Evolutionary conservation across 2,113 vertebrate species (phyloP).

Genomic region (Xenus cinereus): DNA sequence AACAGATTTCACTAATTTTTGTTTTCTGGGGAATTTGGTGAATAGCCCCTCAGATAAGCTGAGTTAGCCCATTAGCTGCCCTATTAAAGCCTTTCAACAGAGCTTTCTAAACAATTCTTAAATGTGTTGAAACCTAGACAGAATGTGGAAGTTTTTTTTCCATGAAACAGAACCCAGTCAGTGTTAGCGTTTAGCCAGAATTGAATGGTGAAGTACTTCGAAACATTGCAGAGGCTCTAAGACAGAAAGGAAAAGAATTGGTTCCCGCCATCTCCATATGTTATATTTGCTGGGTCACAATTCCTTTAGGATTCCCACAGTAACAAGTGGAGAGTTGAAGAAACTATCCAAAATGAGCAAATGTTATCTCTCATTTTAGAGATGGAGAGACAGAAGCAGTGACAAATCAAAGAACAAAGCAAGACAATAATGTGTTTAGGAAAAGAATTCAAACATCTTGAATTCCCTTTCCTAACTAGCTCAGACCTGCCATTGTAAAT

Average conservation of each 20-base stretch:
- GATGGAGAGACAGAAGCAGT: neutral
- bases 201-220: neutral
- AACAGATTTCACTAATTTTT: neutral
- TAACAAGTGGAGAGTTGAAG: neutral
- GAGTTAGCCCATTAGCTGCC: neutral
- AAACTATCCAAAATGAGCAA: neutral
- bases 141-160: neutral
- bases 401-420: neutral
- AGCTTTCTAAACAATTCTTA: conserved; percentile 7
- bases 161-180: neutral
- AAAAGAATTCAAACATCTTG: neutral
- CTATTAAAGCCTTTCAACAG: neutral
- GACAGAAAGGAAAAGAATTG: neutral
- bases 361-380: neutral
- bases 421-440: neutral
- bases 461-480: neutral
- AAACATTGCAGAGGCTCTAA: neutral
- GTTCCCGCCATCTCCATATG: neutral
- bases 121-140: conserved; percentile 14
- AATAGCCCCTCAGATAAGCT: neutral
- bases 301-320: neutral
- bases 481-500: neutral
- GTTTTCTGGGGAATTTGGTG: neutral
- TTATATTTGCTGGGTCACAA: neutral
- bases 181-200: neutral